Evolutionary conservation across 2,113 vertebrate species (phyloP), one percentile per base, ranked within the genome.

Genomic region (Dicaeum eximium): DNA sequence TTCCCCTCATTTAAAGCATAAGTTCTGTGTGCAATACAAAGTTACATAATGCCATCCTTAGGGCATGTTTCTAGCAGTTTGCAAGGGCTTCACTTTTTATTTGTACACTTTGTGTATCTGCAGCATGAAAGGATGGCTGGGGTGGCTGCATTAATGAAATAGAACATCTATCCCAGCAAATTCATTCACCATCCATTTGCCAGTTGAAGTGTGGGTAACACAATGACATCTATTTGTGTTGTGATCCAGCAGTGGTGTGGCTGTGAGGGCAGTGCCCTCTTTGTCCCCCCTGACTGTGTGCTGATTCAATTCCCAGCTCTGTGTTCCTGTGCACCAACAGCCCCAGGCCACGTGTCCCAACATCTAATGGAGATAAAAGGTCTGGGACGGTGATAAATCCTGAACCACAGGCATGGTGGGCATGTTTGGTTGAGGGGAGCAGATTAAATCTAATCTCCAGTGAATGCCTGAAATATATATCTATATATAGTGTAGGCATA

Each of bases 1-100:
- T 94, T 17, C 93, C 82, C 47, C 71, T 95, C 79, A 33, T 94
- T 96, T 95, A 92, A 92, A 88, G 60, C 79, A 31, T 60, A 86
- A 90, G 85, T 66, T 90, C 64, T 61, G 40, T 67, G 67, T 78
- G 37, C 38, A 51, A 15, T 27, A 15, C 31, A 7, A 8, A 48
- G 64, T 86, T 81, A 69, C 0, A 4, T 71, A 86, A 77, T 47
- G 4, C 33, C 40, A 4, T 73, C 78, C 18, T 0, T 2, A 44
- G 91, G 87, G 58, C 78, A 44, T 17, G 38, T 90, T 94, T 40
- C 47, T 19, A 40, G 25, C 50, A 42, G 45, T 73, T 94, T 87
- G 74, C 62, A 77, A 71, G 38, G 15, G 54, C 78, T 83, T 94
- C 77, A 13, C 91, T 95, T 94, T 62, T 33, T 15, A 37, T 95